A percentile compares a stretch with the other conserved stretches of the same genome.
Evolutionary conservation across 2,888 invertebrate genomes (phyloP).

Genomic region (Cephus pygmeus): DNA sequence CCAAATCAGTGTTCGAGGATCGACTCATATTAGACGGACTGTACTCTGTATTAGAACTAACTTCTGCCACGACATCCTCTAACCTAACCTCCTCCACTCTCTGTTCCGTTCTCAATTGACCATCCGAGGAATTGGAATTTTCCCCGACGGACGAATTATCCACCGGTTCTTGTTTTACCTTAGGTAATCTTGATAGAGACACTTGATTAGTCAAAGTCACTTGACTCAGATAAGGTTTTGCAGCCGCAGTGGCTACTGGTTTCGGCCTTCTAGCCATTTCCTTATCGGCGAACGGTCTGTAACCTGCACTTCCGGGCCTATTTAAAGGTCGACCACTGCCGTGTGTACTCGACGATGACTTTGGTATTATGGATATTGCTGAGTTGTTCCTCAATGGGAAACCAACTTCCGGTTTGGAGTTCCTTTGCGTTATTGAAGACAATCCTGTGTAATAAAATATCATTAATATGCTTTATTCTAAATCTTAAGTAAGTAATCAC

Average conservation of each 20-base stretch:
- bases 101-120: slow-evolving; percentile 58
- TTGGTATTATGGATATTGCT: slow-evolving; percentile 65
- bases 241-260: slow-evolving; percentile 57
- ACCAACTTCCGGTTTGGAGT: slow-evolving; percentile 52
- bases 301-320: slow-evolving; percentile 48
- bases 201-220: slow-evolving; percentile 57
- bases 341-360: slow-evolving; percentile 46
- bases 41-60: slow-evolving; percentile 54
- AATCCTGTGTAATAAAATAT: slow-evolving; percentile 32
- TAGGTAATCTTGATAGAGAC: slow-evolving; percentile 55
- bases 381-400: slow-evolving; percentile 64
- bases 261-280: slow-evolving; percentile 53
- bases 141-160: slow-evolving; percentile 59
- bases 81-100: slow-evolving; percentile 61
- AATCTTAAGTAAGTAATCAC: slow-evolving; percentile 32
- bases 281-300: slow-evolving; percentile 58
- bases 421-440: slow-evolving; percentile 33
- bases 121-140: slow-evolving; percentile 63
- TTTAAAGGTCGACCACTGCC: slow-evolving; percentile 42
- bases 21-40: slow-evolving; percentile 53
- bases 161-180: slow-evolving; percentile 53
- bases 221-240: slow-evolving; percentile 59
- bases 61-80: slow-evolving; percentile 61
- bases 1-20: slow-evolving; percentile 45
- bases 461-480: background rate